phyloP scores from a whole-genome alignment of 2,113 vertebrate species.

The Tichodroma muraria region DNA sequence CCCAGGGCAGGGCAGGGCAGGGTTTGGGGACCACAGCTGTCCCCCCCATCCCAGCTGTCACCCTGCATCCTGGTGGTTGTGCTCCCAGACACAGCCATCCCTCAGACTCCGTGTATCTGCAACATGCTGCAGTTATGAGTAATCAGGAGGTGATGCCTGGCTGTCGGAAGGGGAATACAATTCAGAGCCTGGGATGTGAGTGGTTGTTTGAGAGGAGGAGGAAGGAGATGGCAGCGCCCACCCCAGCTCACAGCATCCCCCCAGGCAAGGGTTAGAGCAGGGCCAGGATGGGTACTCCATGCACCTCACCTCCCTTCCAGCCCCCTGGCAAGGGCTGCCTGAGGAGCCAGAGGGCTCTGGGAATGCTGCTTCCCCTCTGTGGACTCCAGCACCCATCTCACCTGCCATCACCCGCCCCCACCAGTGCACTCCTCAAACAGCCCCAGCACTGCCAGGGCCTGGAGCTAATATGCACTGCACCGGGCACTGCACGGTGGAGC shows the following conservation, averaged over 20 bases:
- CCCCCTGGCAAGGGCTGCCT: background rate
- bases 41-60: rapidly evolving
- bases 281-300: rapidly evolving
- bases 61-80: background rate
- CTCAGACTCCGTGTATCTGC: background rate
- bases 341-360: background rate
- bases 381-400: background rate
- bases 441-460: background rate
- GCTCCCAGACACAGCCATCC: background rate
- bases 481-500: background rate
- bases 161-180: background rate
- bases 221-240: background rate
- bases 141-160: background rate
- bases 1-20: background rate
- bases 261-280: background rate
- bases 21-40: background rate
- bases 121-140: slow-evolving; percentile 50
- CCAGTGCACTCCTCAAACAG: background rate
- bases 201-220: background rate
- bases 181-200: background rate
- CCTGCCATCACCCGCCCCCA: background rate
- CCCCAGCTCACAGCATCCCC: background rate
- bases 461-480: too few species aligned
- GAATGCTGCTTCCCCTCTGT: background rate
- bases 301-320: background rate